Evolutionary conservation across 2,888 invertebrate genomes (phyloP), one percentile per base, ranked within the genome.

Genomic region (Drosophila paranaensis): DNA sequence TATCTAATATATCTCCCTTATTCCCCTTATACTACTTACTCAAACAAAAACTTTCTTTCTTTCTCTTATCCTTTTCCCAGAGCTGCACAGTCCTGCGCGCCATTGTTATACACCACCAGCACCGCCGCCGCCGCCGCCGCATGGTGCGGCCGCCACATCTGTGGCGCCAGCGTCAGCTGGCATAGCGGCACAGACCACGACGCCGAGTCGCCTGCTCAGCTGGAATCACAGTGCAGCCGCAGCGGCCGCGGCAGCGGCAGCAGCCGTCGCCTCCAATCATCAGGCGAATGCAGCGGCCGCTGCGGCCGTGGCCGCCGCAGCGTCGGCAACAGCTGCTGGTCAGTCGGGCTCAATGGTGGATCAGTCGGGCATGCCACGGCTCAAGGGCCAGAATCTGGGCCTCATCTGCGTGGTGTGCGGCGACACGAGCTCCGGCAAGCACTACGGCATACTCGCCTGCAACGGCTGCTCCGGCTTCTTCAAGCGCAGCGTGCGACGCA

Each of bases 391-490:
- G 92, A 93, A 95, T 53, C 94, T 95, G 2, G 98, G 98, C 0
- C 94, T 99, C 60, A 96, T 97, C 67, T 99, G 99, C 93, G 97
- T 98, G 60, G 99, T 99, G 1, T 99, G 99, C 90, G 98, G 98
- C 0, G 99, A 99, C 93, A 98, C 98, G 8, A 98, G 98, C 84
- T 98, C 98, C 2, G 99, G 99, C 2, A 99, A 99, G 90, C 99
- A 99, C 93, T 99, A 98, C 93, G 99, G 99, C 0, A 99, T 99
- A 90, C 94, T 99, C 75, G 99, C 99, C 0, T 99, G 99, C 93
- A 99, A 99, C 91, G 99, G 99, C 0, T 99, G 99, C 94, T 98
- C 98, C 65, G 99, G 99, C 0, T 99, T 99, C 94, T 99, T 99
- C 94, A 99, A 99, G 92, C 94, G 99, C 77, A 98, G 98, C 79